Base-by-base conservation (phyloP, 2,113 vertebrate genomes). In the Saguinus imperator region DNA sequence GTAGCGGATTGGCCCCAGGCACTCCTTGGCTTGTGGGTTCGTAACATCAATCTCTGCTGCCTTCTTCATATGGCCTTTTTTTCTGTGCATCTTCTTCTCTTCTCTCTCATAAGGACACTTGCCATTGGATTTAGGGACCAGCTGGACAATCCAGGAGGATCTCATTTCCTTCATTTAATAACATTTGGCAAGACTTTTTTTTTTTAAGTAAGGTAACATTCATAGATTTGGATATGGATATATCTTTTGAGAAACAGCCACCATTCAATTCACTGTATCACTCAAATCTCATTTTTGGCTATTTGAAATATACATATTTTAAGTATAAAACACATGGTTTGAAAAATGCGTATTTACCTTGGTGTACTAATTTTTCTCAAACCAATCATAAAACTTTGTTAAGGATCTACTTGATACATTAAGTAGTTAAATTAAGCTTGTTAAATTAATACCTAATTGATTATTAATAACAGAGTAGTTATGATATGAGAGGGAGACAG, bases 401-500 rank as follows among this genome's bases (percentile, higher is more conserved):
- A 94, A 48, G 57, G 1, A 3, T 92, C 10, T 9, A 35, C 18
- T 93, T 79, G 20, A 83, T 58, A 5, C 21, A 27, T 40, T 95
- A 35, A 85, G 32, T 84, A 89, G 16, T 83, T 64, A 93, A 11
- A 70, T 37, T 64, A 83, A 64, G 45, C 17, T 76, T 16, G 45
- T 9, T 96, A 55, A 52, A 35, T 95, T 87, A 25, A 92, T 45
- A 83, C 40, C 6, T 68, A 90, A 72, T 57, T 88, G 8, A 21
- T n/a, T 96, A 79, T 29, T 83, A 64, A 58, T 95, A 50, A 95
- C 50, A 43, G 79, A 14, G 5, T 64, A 43, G 29, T 73, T 66
- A 66, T 61, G 58, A 61, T 27, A 61, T 10, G 0, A 10, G 58
- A 58, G 4, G 58, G 57, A 12, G 58, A 61, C 58, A 61, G 25